Base-by-base conservation (phyloP, 2,113 vertebrate genomes). In the Megaceryle torquata region DNA sequence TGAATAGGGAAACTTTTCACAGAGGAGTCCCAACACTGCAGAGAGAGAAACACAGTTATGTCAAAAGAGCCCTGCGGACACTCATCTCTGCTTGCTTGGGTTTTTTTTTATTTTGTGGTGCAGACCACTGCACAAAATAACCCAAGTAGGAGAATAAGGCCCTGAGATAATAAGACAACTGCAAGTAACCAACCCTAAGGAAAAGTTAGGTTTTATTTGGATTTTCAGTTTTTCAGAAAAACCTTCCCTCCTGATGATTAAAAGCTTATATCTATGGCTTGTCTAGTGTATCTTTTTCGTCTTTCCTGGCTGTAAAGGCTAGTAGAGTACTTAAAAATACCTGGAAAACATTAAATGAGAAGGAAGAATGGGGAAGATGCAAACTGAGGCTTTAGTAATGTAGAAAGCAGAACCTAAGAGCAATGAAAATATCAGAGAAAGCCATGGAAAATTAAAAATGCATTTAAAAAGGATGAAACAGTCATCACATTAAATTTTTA, bases 181-280 rank as follows among this genome's bases (percentile, higher is more conserved):
- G 44, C 19, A 89, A 65, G 72, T 25, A 22, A 28, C 56, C 35
- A 84, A 5, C 51, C 41, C 26, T 11, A 15, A 95, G 22, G 28
- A 94, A 83, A 80, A 80, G 25, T 53, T 80, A 35, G 59, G 25
- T 77, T 76, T 75, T 82, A 72, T 82, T 85, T 77, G 87, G 31
- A 69, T 80, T 94, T 96, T 75, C 24, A 51, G 43, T 68, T 48
- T 88, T 90, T 94, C 51, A 86, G 86, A 60, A 83, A 91, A 89
- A 43, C 16, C 21, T 83, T 82, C 16, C 33, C 68, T 78, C 60
- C 72, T 93, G 29, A 39, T 88, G 64, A 81, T 64, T 84, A 92
- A 79, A 92, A 50, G 46, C 44, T 69, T 51, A 4, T 24, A 44
- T 68, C 21, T 88, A 35, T 63, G 28, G 22, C 48, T 83, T 78